Base-by-base conservation (phyloP, 2,113 vertebrate species). In the Peucedramus taeniatus region DNA sequence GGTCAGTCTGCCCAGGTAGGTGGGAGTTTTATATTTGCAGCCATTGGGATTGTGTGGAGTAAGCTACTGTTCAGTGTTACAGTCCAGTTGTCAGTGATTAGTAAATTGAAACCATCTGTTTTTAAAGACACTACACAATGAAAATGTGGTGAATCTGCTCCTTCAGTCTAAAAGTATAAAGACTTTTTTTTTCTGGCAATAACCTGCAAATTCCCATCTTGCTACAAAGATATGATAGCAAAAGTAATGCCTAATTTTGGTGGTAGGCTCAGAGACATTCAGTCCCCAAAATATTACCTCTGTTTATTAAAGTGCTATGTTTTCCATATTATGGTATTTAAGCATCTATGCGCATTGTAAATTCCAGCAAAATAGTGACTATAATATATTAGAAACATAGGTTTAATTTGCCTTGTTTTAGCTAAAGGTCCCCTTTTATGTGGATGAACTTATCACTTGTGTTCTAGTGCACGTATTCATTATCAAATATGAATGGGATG, bases 351-450 rank as follows among this genome's bases (percentile, higher is more conserved):
- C 19, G 12, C 3, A 0, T 53, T 64, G 19, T 49, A 12, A 70
- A n/a, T 66, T 49, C 33, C 37, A 63, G 72, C 12, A 70, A 63
- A 63, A 42, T 3, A 63, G 20, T 42, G 31, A 24, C 18, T 30
- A 16, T 10, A 8, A 12, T 37, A 7, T 66, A 24, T 50, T 72
- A 53, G 15, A 72, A 49, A 37, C 26, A 30, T n/a, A 70, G 16
- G 5, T 54, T 81, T 86, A 70, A 50, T 70, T 72, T 40, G 22
- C 5, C 8, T 89, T 6, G 1, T 69, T 86, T 80, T 69, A 60
- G 35, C 10, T 72, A 35, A 65, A 89, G 6, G 13, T 28, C 15
- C 12, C 6, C 14, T 54, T 37, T 44, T 59, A n/a, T 0, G 0
- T 66, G 69, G 23, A 14, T 65, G 24, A 57, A 35, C 6, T 1